A percentile compares a stretch with the other conserved stretches of the same genome.
phyloP scores from a whole-genome alignment of 1,140 invertebrate species.

The Ceratina japonica region DNA sequence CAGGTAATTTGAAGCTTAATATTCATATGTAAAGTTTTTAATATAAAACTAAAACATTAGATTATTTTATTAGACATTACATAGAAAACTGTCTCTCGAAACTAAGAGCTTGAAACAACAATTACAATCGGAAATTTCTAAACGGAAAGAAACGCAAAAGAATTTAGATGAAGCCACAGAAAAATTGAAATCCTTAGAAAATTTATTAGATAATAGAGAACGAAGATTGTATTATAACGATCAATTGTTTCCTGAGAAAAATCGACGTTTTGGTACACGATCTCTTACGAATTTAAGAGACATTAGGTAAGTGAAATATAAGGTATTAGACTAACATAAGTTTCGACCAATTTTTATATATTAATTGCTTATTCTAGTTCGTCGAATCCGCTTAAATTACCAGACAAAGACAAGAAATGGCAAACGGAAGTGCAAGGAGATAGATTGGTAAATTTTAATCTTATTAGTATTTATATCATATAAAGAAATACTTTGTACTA shows the following conservation, averaged over 20 bases:
- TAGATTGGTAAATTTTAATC: constrained; percentile 59
- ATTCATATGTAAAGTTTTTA: not conserved
- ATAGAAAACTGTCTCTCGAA: constrained; percentile 84
- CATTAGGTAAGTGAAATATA: constrained; percentile 60
- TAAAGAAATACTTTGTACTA: not conserved
- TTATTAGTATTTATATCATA: constrained; percentile 6
- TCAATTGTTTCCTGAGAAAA: constrained; percentile 67
- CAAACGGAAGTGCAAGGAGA: constrained; percentile 51
- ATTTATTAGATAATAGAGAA: constrained; percentile 72
- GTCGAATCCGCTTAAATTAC: constrained; percentile 45
- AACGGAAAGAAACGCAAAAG: constrained; percentile 85
- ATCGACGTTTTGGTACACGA: constrained; percentile 64
- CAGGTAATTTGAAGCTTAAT: constrained; percentile 71
- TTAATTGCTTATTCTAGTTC: constrained; percentile 35
- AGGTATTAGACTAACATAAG: not conserved
- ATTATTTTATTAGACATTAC: constrained; percentile 77
- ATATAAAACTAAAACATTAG: not conserved
- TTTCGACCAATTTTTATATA: constrained; percentile 6
- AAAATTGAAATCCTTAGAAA: constrained; percentile 82
- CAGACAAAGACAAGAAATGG: constrained; percentile 45
- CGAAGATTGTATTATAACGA: constrained; percentile 71
- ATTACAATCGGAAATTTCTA: constrained; percentile 83
- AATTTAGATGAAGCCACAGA: constrained; percentile 83
- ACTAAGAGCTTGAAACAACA: constrained; percentile 86
- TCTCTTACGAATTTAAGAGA: constrained; percentile 76